Conservation (phyloP, 2,113 vertebrate species). For the Pundamilia nyererei region DNA sequence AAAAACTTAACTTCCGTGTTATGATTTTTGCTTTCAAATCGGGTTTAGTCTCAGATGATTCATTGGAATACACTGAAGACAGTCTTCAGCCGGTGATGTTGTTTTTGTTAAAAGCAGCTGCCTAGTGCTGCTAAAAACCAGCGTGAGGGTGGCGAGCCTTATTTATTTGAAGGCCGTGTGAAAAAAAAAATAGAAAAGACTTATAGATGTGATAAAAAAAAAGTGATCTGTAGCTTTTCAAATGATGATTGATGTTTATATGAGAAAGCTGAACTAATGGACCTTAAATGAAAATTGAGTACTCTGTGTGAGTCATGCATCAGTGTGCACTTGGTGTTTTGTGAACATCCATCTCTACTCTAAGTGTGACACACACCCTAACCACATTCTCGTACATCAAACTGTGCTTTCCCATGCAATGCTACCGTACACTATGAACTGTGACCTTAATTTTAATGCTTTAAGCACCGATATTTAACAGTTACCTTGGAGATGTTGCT, state of each 20-base stretch:
- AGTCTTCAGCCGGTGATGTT: not conserved
- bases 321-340: not conserved
- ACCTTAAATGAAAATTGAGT: not conserved
- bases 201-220: not conserved
- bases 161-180: not conserved
- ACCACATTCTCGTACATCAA: not conserved
- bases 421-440: not conserved
- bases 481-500: slow-evolving; percentile 94
- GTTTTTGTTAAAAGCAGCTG: not conserved
- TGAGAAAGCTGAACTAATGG: not conserved
- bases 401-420: not conserved
- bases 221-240: not conserved
- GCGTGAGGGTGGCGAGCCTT: not conserved
- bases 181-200: not conserved
- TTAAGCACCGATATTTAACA: not conserved
- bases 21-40: not conserved
- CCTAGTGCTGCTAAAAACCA: not conserved
- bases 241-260: not conserved
- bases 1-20: not conserved
- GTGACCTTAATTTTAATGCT: not conserved
- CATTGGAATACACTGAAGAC: not conserved
- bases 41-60: not conserved
- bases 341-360: not conserved
- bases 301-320: not conserved
- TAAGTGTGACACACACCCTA: not conserved